Base-by-base conservation (phyloP, 1,140 invertebrate species). In the Musca domestica region DNA sequence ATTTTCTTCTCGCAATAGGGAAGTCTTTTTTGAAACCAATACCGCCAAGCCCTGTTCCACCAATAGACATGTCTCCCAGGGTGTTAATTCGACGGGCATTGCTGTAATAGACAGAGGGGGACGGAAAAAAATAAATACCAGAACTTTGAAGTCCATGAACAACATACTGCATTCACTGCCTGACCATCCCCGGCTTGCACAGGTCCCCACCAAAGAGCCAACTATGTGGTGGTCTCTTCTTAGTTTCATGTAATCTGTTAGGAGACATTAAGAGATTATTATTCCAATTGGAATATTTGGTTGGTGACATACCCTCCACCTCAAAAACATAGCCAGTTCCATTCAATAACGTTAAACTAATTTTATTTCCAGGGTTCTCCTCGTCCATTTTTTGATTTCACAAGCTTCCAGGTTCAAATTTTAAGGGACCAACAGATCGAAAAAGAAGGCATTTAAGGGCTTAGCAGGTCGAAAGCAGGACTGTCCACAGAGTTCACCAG, bases 21-120 rank as follows among this genome's bases (percentile, higher is more conserved):
- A 41, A 6, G 70, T 68, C 56, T 74, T 76, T 74, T 71, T 82
- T 66, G 68, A 85, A 52, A 73, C 71, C 54, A 70, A 75, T 51
- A 73, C 74, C 73, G 81, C 85, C 49, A 88, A 69, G 41, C 78
- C 77, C 74, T 88, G 86, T 27, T 91, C 86, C 41, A 88, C 54
- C 20, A 91, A 75, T 9, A 91, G 71, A 63, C 84, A 85, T 2
- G 84, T 85, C 82, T 91, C 90, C 74, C 88, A 88, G 14, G 84
- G 81, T 27, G 86, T 76, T 9, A 91, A 76, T 46, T 86, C 77
- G 25, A 88, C 73, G 1, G 90, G 90, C 12, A 91, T 74, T 48
- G 87, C 89, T 68, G 84, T 77, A 25, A 84, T 41, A 41, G 12
- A n/a, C n/a, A n/a, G n/a, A n/a, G n/a, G n/a, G n/a, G n/a, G n/a